These are phyloP conservation scores for Kryphioiulus occultus DNA, from an alignment of 2,888 invertebrate genomes.

Conservation along the genomic window DNA sequence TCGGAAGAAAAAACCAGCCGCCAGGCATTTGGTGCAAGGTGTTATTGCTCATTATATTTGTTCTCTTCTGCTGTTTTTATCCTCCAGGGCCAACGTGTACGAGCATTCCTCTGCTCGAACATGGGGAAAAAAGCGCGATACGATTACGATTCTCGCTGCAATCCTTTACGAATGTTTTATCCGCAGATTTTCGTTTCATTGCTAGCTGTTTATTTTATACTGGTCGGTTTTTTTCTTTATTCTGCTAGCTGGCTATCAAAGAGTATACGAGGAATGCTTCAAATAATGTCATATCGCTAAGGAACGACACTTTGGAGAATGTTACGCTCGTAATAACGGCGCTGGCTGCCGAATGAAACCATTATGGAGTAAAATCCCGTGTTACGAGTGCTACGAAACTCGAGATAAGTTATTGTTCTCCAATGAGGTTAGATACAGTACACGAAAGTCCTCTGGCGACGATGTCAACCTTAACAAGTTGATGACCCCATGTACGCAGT, in stretches of 20 bases:
- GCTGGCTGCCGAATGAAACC: not conserved
- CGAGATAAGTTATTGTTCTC: not conserved
- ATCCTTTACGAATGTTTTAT: not conserved
- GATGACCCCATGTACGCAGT: no score
- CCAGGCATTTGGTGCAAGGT: not conserved
- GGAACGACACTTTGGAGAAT: conserved; percentile 26
- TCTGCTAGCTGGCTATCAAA: not conserved
- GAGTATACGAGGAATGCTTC: not conserved
- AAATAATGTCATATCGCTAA: conserved; percentile 35
- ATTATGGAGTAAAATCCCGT: not conserved
- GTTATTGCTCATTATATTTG: conserved; percentile 13
- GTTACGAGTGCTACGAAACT: not conserved
- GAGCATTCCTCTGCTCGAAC: not conserved
- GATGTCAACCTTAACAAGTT: no score
- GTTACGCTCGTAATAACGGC: conserved; percentile 22
- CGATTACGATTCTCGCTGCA: conserved; percentile 20
- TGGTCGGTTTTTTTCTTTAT: not conserved
- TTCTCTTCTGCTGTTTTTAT: not conserved
- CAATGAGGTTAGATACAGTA: not conserved
- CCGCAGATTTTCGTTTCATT: conserved; percentile 20
- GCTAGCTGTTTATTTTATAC: conserved; percentile 6
- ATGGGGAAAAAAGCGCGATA: not conserved
- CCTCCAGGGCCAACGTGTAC: not conserved
- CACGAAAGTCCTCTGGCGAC: no score
- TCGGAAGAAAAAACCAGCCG: not conserved